These are phyloP conservation scores for Gambusia yucatana DNA, from an alignment of 2,797 vertebrate species.

Conservation along the genomic window DNA sequence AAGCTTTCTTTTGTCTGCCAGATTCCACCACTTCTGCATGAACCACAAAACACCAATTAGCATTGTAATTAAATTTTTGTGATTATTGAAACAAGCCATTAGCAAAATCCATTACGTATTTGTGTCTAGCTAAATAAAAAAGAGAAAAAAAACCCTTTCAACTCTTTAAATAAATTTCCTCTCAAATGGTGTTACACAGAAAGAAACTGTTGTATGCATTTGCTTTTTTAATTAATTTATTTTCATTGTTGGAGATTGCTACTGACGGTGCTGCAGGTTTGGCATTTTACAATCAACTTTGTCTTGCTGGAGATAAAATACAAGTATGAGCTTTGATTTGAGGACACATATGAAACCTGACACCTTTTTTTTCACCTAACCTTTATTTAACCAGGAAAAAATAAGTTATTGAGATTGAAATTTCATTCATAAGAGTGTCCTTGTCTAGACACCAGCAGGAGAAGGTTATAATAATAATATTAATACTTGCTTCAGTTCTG, in stretches of 20 bases:
- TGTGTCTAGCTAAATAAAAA: constrained; percentile 19
- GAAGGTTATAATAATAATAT: neutral
- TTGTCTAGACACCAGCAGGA: neutral
- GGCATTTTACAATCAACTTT: constrained; percentile 7
- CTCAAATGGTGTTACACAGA: constrained; percentile 2
- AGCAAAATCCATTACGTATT: constrained; percentile 26
- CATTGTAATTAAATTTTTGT: constrained; percentile 32
- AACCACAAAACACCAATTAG: constrained; percentile 12
- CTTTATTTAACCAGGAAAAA: neutral
- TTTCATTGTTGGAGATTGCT: constrained; percentile 1
- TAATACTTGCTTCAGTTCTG: constrained; percentile 12
- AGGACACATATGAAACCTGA: constrained; percentile 1
- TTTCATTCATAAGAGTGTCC: neutral
- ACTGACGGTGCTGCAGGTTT: constrained; percentile 9
- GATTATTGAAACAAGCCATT: constrained; percentile 20
- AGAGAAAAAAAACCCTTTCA: constrained; percentile 19
- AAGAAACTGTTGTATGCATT: neutral
- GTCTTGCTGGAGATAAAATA: constrained; percentile 18
- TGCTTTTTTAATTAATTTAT: neutral
- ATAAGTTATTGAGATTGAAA: neutral
- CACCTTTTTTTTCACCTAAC: neutral
- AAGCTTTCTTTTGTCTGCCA: constrained; percentile 9
- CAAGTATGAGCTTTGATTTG: constrained; percentile 4
- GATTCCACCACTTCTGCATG: neutral
- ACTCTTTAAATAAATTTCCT: constrained; percentile 19